A percentile compares a stretch with the other conserved stretches of the same genome.
Evolutionary conservation across 2,797 vertebrate species (phyloP).

Genomic region (Gallinago stenura): DNA sequence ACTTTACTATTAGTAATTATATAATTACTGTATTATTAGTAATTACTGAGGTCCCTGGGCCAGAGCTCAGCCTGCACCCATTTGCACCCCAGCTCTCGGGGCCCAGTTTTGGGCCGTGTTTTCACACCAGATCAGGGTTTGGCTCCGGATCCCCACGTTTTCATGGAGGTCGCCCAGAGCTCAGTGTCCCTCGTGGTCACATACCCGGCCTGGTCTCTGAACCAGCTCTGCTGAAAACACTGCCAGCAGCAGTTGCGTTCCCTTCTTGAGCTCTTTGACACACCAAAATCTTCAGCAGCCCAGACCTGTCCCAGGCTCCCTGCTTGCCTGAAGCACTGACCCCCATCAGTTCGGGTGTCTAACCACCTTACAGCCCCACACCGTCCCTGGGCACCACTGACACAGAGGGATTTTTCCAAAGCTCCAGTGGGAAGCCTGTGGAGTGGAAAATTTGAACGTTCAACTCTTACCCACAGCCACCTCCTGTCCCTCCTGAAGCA

Average conservation of each 20-base stretch:
- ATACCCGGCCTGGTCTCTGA: neutral
- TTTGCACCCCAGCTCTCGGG: neutral
- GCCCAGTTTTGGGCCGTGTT: neutral
- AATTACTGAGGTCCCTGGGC: neutral
- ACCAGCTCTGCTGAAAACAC: neutral
- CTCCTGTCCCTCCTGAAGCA: neutral
- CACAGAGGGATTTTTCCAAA: neutral
- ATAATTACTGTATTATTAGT: neutral
- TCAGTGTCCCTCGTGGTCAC: neutral
- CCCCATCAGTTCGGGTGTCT: neutral
- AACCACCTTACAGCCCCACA: neutral
- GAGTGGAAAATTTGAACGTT: neutral
- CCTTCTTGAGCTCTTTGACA: neutral
- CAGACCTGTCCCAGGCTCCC: neutral
- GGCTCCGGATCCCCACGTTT: neutral
- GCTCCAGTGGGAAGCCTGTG: neutral
- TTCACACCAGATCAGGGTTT: neutral
- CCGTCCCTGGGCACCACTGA: rapidly evolving
- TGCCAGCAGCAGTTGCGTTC: neutral
- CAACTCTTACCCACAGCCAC: neutral
- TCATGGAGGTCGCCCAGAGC: neutral
- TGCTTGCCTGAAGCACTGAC: neutral
- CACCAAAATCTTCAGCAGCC: neutral
- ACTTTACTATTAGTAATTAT: neutral
- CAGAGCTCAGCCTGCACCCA: neutral